Evolutionary conservation across 2,888 invertebrate species (phyloP).

Genomic region (Creontiades dilutus): DNA sequence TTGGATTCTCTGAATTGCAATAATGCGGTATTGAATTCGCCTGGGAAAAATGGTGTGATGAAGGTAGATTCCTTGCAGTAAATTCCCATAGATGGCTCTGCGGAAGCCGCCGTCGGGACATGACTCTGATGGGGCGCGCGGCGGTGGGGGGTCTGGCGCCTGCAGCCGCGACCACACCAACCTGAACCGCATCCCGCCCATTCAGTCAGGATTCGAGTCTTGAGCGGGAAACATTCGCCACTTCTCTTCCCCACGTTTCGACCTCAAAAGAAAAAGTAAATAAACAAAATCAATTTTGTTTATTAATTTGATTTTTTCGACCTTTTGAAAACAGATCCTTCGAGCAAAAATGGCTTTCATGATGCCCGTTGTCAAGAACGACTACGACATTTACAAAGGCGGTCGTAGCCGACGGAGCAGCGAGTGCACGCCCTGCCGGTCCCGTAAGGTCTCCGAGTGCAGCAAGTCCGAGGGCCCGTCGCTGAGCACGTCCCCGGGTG

Average conservation of each 20-base stretch:
- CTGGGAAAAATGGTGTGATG: too few relatives aligned
- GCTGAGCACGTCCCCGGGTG: constrained; percentile 84
- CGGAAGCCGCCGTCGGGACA: not conserved
- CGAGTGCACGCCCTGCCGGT: constrained; percentile 85
- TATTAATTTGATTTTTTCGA: not conserved
- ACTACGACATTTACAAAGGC: constrained; percentile 94
- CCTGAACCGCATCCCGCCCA: constrained; percentile 22
- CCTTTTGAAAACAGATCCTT: not conserved
- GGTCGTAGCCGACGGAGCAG: constrained; percentile 87
- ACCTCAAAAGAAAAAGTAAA: constrained; percentile 4
- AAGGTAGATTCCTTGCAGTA: not conserved
- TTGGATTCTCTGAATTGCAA: too few relatives aligned
- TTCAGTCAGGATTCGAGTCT: constrained; percentile 12
- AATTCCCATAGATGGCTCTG: constrained; percentile 20
- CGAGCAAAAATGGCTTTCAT: constrained; percentile 90
- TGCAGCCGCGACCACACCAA: constrained; percentile 8
- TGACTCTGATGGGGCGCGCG: not conserved
- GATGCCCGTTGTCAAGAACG: constrained; percentile 96
- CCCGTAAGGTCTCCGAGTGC: constrained; percentile 86
- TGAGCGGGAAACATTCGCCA: not conserved
- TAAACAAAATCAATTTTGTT: not conserved
- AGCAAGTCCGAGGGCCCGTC: constrained; percentile 87
- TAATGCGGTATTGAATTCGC: too few relatives aligned
- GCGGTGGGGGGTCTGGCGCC: not conserved
- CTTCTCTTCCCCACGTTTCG: not conserved